Conservation (phyloP, 2,797 vertebrate species). For the Galagoides demidoff region DNA sequence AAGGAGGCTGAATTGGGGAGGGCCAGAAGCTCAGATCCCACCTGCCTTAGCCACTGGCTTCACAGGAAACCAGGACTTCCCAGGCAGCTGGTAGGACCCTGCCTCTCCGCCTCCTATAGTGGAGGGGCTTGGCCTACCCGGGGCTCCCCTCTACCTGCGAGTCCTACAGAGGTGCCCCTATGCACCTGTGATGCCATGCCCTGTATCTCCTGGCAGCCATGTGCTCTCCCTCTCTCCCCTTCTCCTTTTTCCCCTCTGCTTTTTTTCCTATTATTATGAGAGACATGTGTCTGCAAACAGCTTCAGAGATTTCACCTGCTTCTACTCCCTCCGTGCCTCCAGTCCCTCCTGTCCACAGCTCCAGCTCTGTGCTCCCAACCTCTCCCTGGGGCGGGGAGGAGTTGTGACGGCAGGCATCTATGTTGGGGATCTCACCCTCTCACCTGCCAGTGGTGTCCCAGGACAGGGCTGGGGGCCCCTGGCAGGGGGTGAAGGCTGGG, state of each 20-base stretch:
- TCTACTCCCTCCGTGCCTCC: background rate
- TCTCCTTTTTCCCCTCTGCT: background rate
- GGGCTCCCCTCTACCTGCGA: background rate
- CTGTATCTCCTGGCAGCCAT: background rate
- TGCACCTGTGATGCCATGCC: background rate
- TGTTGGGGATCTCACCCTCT: background rate
- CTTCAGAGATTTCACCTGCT: conserved; percentile 62
- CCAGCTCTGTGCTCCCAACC: background rate
- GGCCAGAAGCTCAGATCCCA: background rate
- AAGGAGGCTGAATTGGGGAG: background rate
- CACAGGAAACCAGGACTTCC: background rate
- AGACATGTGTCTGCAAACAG: conserved; percentile 72
- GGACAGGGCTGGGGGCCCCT: background rate
- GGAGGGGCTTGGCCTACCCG: background rate
- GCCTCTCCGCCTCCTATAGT: background rate
- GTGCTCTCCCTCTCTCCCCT: background rate
- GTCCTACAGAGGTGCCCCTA: background rate
- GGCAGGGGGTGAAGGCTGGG: background rate
- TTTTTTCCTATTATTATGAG: conserved; percentile 63
- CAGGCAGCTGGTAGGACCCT: background rate
- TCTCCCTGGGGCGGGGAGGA: background rate
- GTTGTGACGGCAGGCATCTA: background rate
- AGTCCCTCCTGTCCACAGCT: background rate
- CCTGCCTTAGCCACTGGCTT: background rate
- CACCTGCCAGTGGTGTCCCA: background rate